Percentiles rank a stretch among this genome's conserved stretches.
phyloP scores from a whole-genome alignment of 2,797 vertebrate genomes.

The Prunella strophiata region DNA sequence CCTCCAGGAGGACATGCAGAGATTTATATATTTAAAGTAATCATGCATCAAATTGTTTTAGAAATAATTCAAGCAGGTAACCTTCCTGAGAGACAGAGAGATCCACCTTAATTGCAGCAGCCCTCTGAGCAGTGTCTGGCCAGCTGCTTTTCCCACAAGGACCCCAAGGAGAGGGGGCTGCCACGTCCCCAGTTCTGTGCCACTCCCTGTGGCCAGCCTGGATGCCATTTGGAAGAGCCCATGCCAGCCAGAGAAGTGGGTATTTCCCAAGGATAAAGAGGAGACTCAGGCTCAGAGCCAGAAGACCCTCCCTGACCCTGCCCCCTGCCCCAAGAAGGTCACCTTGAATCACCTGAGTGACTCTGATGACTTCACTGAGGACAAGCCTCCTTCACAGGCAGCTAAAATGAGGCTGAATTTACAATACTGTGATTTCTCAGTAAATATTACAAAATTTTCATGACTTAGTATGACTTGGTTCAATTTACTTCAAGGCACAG shows the following conservation, averaged over 20 bases:
- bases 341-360: background rate
- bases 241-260: background rate
- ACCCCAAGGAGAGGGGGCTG: background rate
- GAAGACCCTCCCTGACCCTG: background rate
- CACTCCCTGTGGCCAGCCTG: background rate
- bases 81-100: background rate
- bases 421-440: constrained; percentile 13
- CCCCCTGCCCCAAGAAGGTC: background rate
- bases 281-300: background rate
- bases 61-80: constrained; percentile 35
- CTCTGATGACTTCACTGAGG: background rate
- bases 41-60: constrained; percentile 9
- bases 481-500: constrained; percentile 28
- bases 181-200: background rate
- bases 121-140: background rate
- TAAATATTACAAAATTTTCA: constrained; percentile 51
- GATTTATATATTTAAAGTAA: constrained; percentile 25
- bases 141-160: background rate
- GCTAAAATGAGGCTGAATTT: background rate
- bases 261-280: background rate
- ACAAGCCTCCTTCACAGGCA: background rate
- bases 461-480: constrained; percentile 50
- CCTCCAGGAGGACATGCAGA: background rate
- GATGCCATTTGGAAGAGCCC: background rate
- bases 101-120: background rate